Conservation (phyloP, 92 coral and sea anemone species). For the Bergia sp. region DNA sequence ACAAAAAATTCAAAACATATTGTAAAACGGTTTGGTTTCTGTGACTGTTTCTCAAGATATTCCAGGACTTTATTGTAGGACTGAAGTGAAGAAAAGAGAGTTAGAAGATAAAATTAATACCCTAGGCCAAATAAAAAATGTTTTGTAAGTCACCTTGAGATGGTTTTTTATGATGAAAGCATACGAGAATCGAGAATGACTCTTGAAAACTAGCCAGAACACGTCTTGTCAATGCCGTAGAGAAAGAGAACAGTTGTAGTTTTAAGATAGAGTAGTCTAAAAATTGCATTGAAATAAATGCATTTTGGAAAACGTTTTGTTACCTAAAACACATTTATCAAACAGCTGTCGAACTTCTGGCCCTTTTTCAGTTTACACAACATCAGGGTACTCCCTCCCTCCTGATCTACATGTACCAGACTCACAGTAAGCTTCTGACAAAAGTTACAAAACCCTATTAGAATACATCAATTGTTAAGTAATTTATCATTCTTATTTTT, state of each 20-base stretch:
- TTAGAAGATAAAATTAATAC: background rate
- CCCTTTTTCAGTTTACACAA: too few species aligned
- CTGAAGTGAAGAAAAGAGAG: slow-evolving; percentile 8
- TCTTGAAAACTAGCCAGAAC: slow-evolving; percentile 22
- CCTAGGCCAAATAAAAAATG: slow-evolving; percentile 7
- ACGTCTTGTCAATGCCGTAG: background rate
- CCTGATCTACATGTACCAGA: too few species aligned
- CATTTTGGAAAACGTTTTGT: background rate
- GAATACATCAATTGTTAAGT: too few species aligned
- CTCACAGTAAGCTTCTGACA: too few species aligned
- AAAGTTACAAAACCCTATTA: too few species aligned
- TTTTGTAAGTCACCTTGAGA: slow-evolving; percentile 36
- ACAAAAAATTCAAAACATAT: too few species aligned
- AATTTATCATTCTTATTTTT: too few species aligned
- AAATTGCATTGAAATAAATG: slow-evolving; percentile 10
- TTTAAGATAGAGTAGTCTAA: slow-evolving; percentile 3
- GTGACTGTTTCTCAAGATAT: slow-evolving; percentile 29
- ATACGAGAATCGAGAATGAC: slow-evolving; percentile 24
- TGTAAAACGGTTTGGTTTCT: slow-evolving; percentile 35
- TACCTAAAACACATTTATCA: too few species aligned
- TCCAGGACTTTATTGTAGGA: slow-evolving; percentile 18
- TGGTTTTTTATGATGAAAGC: background rate
- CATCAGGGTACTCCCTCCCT: too few species aligned
- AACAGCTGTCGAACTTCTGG: too few species aligned
- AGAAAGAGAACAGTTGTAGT: background rate